Evolutionary conservation across 2,113 vertebrate species (phyloP), one percentile per base, ranked within the genome.

Genomic region (Pelmatolapia mariae): DNA sequence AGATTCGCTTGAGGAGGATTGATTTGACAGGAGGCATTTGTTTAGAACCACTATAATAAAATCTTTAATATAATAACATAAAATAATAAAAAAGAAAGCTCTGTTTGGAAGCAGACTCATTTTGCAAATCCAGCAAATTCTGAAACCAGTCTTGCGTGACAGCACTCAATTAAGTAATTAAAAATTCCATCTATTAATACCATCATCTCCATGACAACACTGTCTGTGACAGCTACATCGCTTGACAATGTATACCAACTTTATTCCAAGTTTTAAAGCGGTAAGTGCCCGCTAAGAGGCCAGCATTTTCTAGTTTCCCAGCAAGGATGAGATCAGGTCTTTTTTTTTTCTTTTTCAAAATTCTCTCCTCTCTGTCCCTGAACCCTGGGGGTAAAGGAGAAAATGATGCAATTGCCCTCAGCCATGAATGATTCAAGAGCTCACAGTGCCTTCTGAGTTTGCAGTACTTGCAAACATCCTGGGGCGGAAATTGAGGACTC

Each of bases 371-470:
- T 78, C 79, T 53, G 71, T 84, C 85, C 87, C 31, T 85, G 92
- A 91, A 93, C 85, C 90, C 47, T 6, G n/a, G 80, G 26, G 89
- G 81, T 86, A 68, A 85, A 82, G 56, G 52, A 86, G 80, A 82
- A 89, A 90, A 91, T 5, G 31, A 45, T 61, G 76, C 61, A 85
- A 92, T 82, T 26, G 61, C 90, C 73, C 61, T 52, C 31, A 31
- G 86, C 84, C 81, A 93, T 93, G 76, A 94, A 93, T 92, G 89
- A 94, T 93, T 93, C 81, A 94, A 80, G 83, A 90, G 89, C 88
- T 91, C 87, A 83, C 87, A 61, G 86, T 53, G 83, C 63, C 87
- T 85, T 91, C 81, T 89, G 78, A 92, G 81, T 86, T 57, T 87
- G 84, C 84, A 43, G n/a, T 66, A 8, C 22, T 86, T 38, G 12